A percentile compares a stretch with the other conserved stretches of the same genome.
Evolutionary conservation across 2,797 vertebrate genomes (phyloP).

Genomic region (Trachops cirrhosus): DNA sequence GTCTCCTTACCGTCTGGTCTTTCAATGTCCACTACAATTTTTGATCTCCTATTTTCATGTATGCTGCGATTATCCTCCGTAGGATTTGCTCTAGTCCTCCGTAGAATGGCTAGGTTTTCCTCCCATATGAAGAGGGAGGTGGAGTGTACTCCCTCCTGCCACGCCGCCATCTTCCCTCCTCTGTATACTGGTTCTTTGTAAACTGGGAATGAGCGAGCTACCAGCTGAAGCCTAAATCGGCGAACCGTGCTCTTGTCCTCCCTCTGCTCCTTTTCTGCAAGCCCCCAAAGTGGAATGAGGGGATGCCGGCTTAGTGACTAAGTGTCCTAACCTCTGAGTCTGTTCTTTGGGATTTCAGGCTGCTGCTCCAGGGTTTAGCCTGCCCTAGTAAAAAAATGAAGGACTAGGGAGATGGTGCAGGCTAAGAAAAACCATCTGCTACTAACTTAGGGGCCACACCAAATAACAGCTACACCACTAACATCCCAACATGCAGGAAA

Average conservation of each 20-base stretch:
- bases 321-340: neutral
- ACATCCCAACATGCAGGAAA: neutral
- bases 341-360: neutral
- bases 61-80: too few relatives aligned
- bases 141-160: too few relatives aligned
- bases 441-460: neutral
- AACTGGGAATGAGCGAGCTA: neutral
- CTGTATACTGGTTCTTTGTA: neutral
- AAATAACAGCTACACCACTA: neutral
- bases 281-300: neutral
- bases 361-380: neutral
- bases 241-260: neutral
- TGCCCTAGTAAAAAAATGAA: neutral
- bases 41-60: too few relatives aligned
- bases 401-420: neutral
- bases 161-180: too few relatives aligned
- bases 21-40: too few relatives aligned
- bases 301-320: neutral
- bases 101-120: too few relatives aligned
- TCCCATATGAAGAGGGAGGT: too few relatives aligned
- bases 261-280: neutral
- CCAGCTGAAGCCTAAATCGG: neutral
- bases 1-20: too few relatives aligned
- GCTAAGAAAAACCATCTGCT: neutral
- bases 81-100: too few relatives aligned